Evolutionary conservation across 2,113 vertebrate species (phyloP).

Genomic region (Erpornis zantholeuca): DNA sequence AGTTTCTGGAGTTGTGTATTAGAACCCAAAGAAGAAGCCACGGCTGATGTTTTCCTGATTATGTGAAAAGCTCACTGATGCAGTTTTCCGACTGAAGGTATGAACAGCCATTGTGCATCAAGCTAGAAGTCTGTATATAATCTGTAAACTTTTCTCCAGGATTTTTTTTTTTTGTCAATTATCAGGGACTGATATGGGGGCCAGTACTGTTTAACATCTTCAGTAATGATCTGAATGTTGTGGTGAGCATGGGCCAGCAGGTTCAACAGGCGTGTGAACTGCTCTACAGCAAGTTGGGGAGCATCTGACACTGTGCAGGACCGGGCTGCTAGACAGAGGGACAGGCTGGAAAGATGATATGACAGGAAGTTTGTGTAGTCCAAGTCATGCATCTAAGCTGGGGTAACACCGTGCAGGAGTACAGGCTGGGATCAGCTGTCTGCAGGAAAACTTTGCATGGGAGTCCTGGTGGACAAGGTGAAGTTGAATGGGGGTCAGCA

Average conservation of each 20-base stretch:
- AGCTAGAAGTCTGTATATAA: neutral
- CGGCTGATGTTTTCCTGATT: neutral
- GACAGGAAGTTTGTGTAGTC: neutral
- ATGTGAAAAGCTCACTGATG: neutral
- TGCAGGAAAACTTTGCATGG: accelerated
- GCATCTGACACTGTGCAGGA: neutral
- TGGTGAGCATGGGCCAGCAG: neutral
- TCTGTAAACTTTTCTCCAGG: neutral
- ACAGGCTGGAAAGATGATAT: neutral
- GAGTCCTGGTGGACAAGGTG: neutral
- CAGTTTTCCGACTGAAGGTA: neutral
- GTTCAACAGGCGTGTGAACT: neutral
- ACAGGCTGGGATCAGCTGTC: neutral
- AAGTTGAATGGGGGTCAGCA: neutral
- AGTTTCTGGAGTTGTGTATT: neutral
- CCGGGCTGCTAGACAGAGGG: neutral
- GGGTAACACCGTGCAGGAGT: neutral
- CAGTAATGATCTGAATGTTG: neutral
- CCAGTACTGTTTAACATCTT: neutral
- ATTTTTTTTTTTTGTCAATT: neutral
- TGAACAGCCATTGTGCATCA: neutral
- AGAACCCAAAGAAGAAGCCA: neutral
- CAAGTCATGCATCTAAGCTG: neutral
- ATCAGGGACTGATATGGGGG: neutral
- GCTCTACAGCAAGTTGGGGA: accelerated